Conservation (phyloP, 2,113 vertebrate genomes). For the Cyanoramphus novaezelandiae region DNA sequence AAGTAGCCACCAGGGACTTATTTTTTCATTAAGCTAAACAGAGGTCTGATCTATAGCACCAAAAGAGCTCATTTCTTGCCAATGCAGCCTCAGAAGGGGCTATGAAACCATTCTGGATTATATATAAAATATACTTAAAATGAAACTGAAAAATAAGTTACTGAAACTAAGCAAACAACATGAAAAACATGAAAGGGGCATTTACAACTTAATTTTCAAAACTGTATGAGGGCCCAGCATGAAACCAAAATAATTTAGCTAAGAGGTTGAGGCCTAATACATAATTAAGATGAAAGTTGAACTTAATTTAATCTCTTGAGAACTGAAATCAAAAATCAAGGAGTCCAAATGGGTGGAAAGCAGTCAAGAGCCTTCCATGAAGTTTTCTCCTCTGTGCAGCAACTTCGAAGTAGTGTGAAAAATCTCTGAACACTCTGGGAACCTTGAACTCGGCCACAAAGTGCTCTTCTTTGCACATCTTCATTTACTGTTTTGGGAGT, state of each 20-base stretch:
- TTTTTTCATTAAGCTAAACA: conserved; percentile 12
- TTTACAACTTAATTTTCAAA: conserved; percentile 1
- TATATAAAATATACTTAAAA: neutral
- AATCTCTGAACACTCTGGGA: neutral
- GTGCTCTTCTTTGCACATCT: neutral
- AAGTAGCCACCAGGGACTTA: neutral
- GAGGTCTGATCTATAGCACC: neutral
- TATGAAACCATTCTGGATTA: neutral
- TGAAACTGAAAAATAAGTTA: neutral
- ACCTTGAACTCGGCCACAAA: neutral
- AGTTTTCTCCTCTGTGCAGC: neutral
- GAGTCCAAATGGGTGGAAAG: neutral
- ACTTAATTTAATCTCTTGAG: neutral
- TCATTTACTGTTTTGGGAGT: neutral
- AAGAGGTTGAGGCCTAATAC: neutral
- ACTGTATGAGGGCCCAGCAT: neutral
- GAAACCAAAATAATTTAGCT: neutral
- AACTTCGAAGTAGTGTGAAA: neutral
- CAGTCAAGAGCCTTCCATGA: neutral
- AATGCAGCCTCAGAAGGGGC: neutral
- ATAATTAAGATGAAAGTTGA: neutral
- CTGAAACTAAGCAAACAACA: neutral
- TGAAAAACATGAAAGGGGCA: neutral
- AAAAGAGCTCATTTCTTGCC: neutral
- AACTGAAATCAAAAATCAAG: conserved; percentile 39